A percentile compares a stretch with the other conserved stretches of the same genome.
These are phyloP conservation scores for Glyphotaelius pellucidus DNA, from an alignment of 2,888 invertebrate species.

Conservation along the genomic window DNA sequence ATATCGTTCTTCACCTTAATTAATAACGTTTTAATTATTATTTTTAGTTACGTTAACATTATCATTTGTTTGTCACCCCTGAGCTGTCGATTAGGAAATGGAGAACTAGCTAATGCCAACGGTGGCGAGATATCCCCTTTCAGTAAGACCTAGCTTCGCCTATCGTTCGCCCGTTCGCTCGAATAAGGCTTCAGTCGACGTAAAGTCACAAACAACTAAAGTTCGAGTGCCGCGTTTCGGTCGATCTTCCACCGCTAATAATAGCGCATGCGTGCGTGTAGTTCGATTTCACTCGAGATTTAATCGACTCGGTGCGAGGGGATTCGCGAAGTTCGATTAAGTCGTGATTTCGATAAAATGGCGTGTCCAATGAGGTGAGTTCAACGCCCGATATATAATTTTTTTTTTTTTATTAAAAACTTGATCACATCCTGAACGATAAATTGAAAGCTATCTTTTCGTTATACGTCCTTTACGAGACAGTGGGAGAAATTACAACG, in stretches of 20 bases:
- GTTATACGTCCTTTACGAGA: no score
- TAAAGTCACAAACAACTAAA: neutral
- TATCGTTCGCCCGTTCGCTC: neutral
- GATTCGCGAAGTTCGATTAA: neutral
- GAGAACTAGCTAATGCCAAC: neutral
- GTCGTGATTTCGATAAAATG: slow-evolving; percentile 11
- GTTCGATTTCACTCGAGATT: neutral
- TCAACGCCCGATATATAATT: neutral
- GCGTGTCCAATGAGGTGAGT: slow-evolving; percentile 38
- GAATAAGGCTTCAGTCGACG: slow-evolving; percentile 22
- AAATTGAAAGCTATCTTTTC: neutral
- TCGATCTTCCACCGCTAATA: neutral
- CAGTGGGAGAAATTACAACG: no score
- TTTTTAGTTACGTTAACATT: no score
- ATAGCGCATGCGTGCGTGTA: neutral
- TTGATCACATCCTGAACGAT: neutral
- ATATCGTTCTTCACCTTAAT: no score
- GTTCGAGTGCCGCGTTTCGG: neutral
- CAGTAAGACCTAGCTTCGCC: slow-evolving; percentile 20
- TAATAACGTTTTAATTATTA: no score
- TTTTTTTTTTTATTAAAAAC: neutral
- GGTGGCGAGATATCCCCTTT: slow-evolving; percentile 16
- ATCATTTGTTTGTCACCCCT: slow-evolving; percentile 4
- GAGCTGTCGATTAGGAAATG: slow-evolving; percentile 7
- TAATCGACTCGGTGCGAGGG: slow-evolving; percentile 12